phyloP scores from a whole-genome alignment of 2,113 vertebrate genomes.

The Melanerpes aurifrons region DNA sequence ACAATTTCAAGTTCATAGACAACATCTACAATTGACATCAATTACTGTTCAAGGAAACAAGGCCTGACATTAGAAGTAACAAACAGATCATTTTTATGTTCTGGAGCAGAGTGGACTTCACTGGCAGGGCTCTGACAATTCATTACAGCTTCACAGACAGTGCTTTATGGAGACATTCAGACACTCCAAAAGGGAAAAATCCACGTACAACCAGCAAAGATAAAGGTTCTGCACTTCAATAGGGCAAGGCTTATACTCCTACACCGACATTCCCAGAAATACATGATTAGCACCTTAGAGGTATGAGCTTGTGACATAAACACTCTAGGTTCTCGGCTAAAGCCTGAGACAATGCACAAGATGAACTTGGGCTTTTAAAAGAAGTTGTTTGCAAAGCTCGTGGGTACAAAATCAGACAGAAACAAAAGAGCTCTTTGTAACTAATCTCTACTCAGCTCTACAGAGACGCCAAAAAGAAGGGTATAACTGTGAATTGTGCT shows the following conservation, averaged over 20 bases:
- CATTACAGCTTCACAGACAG: background rate
- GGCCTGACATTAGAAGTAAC: slow-evolving; percentile 12
- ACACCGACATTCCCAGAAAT: background rate
- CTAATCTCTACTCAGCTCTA: background rate
- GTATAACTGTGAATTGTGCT: background rate
- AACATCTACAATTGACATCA: slow-evolving; percentile 16
- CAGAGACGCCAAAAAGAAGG: background rate
- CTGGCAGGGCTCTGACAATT: background rate
- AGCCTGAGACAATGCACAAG: background rate
- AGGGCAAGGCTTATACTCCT: background rate
- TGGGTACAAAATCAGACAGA: background rate
- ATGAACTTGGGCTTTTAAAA: background rate
- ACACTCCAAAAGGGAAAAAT: background rate
- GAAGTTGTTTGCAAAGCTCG: background rate
- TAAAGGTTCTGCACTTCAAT: background rate
- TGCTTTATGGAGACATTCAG: background rate
- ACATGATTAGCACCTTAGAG: background rate
- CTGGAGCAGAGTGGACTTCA: background rate
- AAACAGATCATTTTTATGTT: background rate
- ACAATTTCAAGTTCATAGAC: slow-evolving; percentile 48
- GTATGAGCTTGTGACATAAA: background rate
- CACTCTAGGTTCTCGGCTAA: background rate
- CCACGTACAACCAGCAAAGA: background rate
- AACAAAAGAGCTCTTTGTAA: background rate
- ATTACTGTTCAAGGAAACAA: slow-evolving; percentile 42